Evolutionary conservation across 1,140 invertebrate genomes (phyloP), one percentile per base, ranked within the genome.

Genomic region (Colletes latitarsis): DNA sequence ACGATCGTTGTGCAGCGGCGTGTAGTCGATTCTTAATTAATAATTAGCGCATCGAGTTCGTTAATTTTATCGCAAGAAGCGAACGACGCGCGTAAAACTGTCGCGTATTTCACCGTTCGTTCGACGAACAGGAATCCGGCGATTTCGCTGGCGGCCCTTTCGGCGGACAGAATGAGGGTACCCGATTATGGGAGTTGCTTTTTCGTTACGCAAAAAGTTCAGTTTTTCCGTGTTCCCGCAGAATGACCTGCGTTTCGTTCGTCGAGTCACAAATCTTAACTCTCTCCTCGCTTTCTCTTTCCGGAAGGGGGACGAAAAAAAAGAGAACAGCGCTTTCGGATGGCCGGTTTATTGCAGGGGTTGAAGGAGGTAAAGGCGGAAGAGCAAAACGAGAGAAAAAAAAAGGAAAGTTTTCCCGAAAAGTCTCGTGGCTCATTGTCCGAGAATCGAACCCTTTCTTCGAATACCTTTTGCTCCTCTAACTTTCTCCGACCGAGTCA

Each of bases 311-410:
- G 10, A 89, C 90, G 87, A 84, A 77, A 83, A 74, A 84, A 84
- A 60, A 70, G 30, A 30, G 83, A 84, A 41, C 10, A 41, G n/a
- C 30, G 63, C 87, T 85, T 88, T 70, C 58, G 41, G 78, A 89
- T 84, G 89, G 80, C 80, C 84, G 79, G 81, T 91, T 92, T 93
- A 92, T 92, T 93, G 85, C 85, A 88, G 90, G 89, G 92, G 91
- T 92, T 91, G 90, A 82, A 81, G 63, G 71, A 85, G 52, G 14
- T 46, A 75, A 69, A 81, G 53, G 58, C 60, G 41, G 9, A 55
- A 62, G 41, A 52, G 53, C 14, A 66, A 88, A 90, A 30, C 30
- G 30, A 30, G 1, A 90, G 88, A 91, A 90, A 90, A 86, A 90
- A 85, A 92, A 91, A 91, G 85, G 86, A 92, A 91, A 91, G 85